Evolutionary conservation across 2,888 invertebrate genomes (phyloP), one percentile per base, ranked within the genome.

Genomic region (Drosophila tanythrix): DNA sequence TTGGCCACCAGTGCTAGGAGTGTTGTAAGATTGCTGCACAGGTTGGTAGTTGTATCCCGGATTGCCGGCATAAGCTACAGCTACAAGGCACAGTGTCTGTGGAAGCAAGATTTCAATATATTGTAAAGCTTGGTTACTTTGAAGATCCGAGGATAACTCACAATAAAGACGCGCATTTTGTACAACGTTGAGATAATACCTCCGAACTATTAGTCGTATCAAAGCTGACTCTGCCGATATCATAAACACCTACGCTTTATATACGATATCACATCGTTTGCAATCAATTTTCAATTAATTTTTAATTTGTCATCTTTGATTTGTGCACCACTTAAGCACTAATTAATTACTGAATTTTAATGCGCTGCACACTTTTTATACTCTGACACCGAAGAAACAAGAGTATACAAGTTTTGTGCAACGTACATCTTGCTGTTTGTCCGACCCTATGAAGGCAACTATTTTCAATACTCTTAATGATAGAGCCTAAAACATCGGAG

Each of bases 41-140:
- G 90, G 88, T 53, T 83, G 89, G 58, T 92, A 90, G 74, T 89
- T 89, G 69, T 90, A 90, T 33, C 91, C 90, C 46, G 78, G 48
- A 50, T 80, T 80, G 29, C 83, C 80, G 46, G 90, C 91, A 50
- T 70, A 76, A 51, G 72, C 82, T 31, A 74, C 73, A 50, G 90
- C 82, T 40, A 91, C 59, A 8, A 91, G 60, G 63, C 83, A 91
- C 3, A 90, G 50, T 13, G 84, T 69, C 83, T 83, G 33, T 6
- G 10, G 18, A 21, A 50, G 18, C 2, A 35, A 48, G 2, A 15
- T 29, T 15, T 27, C 0, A 13, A 51, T 40, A 48, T 8, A n/a
- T 61, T 33, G 2, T 15, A 43, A 27, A 21, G 15, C 7, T 35
- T 21, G 18, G 2, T 8, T 15, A 6, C 0, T 18, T 35, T 11